Percentiles rank a stretch among this genome's conserved stretches.
These are phyloP conservation scores for Pteronura brasiliensis DNA, from an alignment of 2,113 vertebrate species.

Conservation along the genomic window DNA sequence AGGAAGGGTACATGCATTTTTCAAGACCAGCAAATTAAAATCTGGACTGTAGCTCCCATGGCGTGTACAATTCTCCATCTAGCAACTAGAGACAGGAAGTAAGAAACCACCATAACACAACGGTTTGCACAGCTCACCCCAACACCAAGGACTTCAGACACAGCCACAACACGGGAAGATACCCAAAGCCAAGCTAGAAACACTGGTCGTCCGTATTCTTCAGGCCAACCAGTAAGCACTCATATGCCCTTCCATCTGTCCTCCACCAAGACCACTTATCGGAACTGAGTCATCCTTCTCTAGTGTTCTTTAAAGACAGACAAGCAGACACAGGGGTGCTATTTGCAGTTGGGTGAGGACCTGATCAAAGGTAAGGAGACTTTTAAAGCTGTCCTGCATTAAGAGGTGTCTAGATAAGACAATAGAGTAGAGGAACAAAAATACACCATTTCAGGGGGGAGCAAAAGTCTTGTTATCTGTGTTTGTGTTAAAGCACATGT, in stretches of 20 bases:
- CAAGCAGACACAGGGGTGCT: constrained; percentile 39
- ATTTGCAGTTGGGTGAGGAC: constrained; percentile 60
- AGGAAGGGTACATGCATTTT: background rate
- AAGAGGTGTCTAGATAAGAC: constrained; percentile 63
- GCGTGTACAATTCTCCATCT: background rate
- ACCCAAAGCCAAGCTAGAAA: constrained; percentile 30
- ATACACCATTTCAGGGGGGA: background rate
- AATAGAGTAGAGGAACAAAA: constrained; percentile 36
- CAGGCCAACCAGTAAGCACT: constrained; percentile 24
- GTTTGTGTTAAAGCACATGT: constrained; percentile 53
- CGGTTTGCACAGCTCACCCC: background rate
- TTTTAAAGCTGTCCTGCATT: constrained; percentile 54
- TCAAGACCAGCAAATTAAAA: background rate
- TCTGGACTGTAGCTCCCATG: background rate
- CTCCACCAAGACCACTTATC: constrained; percentile 49
- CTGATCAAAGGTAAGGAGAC: constrained; percentile 74
- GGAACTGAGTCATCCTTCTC: constrained; percentile 43
- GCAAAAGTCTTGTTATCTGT: constrained; percentile 45
- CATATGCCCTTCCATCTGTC: constrained; percentile 10
- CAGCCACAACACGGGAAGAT: background rate
- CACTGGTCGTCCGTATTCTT: background rate
- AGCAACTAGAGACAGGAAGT: constrained; percentile 43
- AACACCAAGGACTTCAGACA: constrained; percentile 19
- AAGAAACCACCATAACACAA: background rate
- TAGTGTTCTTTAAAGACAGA: constrained; percentile 43